These are phyloP conservation scores for Momotus momota DNA, from an alignment of 2,797 vertebrate species.

Conservation along the genomic window DNA sequence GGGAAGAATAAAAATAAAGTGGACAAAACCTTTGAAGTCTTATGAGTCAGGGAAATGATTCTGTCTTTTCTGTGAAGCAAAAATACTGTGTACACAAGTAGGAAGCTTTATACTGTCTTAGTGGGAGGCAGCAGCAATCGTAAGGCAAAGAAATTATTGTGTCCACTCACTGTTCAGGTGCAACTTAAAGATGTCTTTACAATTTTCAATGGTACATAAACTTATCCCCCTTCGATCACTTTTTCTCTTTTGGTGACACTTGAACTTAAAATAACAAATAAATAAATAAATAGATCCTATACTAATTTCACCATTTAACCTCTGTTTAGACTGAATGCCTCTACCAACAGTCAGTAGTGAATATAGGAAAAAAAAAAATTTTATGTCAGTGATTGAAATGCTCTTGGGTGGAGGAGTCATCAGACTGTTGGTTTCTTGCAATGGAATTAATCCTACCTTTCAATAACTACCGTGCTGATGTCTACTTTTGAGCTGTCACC, in stretches of 20 bases:
- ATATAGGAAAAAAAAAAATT: neutral
- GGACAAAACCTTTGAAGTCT: neutral
- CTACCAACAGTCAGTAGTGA: neutral
- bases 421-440: neutral
- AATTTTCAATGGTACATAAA: neutral
- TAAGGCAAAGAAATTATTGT: neutral
- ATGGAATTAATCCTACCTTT: neutral
- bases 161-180: neutral
- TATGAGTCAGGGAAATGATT: neutral
- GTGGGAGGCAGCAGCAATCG: neutral
- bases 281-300: neutral
- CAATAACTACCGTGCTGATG: neutral
- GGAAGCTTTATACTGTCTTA: neutral
- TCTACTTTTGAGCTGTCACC: neutral
- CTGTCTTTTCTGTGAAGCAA: neutral
- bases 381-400: neutral
- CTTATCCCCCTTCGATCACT: rapidly evolving
- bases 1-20: neutral
- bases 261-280: neutral
- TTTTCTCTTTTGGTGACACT: neutral
- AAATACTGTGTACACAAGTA: neutral
- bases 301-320: neutral
- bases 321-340: neutral
- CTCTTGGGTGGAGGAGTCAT: neutral
- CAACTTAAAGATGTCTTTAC: neutral